Evolutionary conservation across 2,888 invertebrate species (phyloP).

Genomic region (Chorisops tibialis): DNA sequence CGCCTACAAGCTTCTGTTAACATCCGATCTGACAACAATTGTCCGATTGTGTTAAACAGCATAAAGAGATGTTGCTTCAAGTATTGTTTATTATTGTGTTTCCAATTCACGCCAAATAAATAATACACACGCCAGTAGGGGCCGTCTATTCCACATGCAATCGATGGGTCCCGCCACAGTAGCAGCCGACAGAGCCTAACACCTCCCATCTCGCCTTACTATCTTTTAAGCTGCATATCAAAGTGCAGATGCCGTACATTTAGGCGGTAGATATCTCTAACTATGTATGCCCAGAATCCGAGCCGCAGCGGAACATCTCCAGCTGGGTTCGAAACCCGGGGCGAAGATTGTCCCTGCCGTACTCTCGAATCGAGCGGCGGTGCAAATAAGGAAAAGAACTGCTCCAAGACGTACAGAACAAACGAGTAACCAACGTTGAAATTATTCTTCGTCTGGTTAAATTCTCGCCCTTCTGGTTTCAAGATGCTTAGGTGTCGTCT

Average conservation of each 20-base stretch:
- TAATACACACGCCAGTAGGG: slow-evolving; percentile 24
- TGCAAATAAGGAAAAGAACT: slow-evolving; percentile 27
- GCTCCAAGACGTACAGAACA: slow-evolving; percentile 25
- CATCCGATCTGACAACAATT: too few relatives aligned
- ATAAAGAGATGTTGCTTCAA: slow-evolving; percentile 8
- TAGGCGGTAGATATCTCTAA: too few relatives aligned
- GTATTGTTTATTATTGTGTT: slow-evolving; percentile 32
- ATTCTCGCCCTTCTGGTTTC: slow-evolving; percentile 10
- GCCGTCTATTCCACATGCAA: slow-evolving; percentile 7
- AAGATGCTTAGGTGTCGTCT: slow-evolving; percentile 13
- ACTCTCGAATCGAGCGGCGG: slow-evolving; percentile 14
- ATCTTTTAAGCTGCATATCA: too few relatives aligned
- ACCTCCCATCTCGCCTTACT: too few relatives aligned
- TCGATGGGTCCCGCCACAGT: slow-evolving; percentile 2
- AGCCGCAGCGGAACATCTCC: too few relatives aligned
- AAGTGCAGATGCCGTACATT: too few relatives aligned
- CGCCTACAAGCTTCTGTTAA: too few relatives aligned
- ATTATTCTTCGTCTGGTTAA: slow-evolving; percentile 25
- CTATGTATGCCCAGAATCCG: too few relatives aligned
- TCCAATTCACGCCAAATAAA: slow-evolving; percentile 32
- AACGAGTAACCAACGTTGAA: slow-evolving; percentile 22
- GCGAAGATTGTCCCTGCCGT: not conserved
- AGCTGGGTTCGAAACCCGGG: not conserved
- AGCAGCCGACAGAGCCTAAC: not conserved
- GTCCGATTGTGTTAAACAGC: not conserved